Percentiles rank a stretch among this genome's conserved stretches.
Conservation (phyloP, 2,888 invertebrate genomes). For the Proisotoma minuta region DNA sequence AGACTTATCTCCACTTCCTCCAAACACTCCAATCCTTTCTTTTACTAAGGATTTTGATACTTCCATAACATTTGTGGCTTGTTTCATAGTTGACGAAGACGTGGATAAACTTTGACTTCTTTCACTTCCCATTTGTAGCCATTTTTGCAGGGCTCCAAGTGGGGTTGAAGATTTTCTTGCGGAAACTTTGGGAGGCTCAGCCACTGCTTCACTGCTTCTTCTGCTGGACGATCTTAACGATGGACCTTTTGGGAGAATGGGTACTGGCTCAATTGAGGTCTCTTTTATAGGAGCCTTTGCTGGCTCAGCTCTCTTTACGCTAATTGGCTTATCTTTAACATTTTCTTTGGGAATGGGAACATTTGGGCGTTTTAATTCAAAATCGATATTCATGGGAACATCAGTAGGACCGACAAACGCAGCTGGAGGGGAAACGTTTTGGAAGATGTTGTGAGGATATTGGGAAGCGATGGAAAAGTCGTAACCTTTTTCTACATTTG, state of each 20-base stretch:
- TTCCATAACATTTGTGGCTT: constrained; percentile 33
- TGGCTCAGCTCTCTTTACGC: not conserved
- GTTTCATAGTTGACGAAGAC: constrained; percentile 24
- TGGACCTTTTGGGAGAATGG: not conserved
- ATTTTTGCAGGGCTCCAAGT: constrained; percentile 57
- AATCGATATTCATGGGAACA: constrained; percentile 3
- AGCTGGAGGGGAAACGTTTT: constrained; percentile 43
- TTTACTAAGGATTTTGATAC: constrained; percentile 49
- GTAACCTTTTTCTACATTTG: constrained; percentile 56
- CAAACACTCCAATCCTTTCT: constrained; percentile 51
- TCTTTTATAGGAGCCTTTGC: not conserved
- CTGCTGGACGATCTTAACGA: constrained; percentile 1
- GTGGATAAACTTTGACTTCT: constrained; percentile 21
- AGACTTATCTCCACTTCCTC: constrained; percentile 35
- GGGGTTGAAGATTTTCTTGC: constrained; percentile 40
- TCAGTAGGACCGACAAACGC: constrained; percentile 38
- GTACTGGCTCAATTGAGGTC: not conserved
- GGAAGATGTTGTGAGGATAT: constrained; percentile 47
- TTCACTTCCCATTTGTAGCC: constrained; percentile 51
- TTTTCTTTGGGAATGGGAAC: not conserved
- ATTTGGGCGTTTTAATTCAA: not conserved
- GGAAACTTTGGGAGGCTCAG: constrained; percentile 28
- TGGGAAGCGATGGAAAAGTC: constrained; percentile 56
- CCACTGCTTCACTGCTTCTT: constrained; percentile 12
- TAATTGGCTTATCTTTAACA: not conserved